Percentiles rank a stretch among this genome's conserved stretches.
Conservation (phyloP, 2,797 vertebrate species). For the Iguana delicatissima region DNA sequence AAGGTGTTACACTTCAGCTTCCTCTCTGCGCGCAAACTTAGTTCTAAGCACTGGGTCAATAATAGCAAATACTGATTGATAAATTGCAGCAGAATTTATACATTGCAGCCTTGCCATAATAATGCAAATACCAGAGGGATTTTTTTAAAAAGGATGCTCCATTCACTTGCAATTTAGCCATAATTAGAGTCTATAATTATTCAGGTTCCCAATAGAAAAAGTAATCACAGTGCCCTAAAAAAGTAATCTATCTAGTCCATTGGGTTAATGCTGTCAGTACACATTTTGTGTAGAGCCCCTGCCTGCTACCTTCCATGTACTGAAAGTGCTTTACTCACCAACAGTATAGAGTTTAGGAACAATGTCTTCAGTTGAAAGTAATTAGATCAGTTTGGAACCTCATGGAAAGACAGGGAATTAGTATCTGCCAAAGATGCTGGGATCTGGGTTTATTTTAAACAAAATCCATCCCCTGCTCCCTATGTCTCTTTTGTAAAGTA, state of each 20-base stretch:
- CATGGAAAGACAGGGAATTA: no score
- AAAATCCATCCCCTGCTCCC: neutral
- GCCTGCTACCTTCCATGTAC: neutral
- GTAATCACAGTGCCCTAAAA: no score
- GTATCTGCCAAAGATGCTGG: neutral
- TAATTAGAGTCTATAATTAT: neutral
- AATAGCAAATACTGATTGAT: neutral
- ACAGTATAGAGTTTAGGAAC: neutral
- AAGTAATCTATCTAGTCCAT: no score
- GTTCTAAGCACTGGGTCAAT: neutral
- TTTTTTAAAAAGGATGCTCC: neutral
- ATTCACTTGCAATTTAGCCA: neutral
- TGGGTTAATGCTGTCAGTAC: neutral
- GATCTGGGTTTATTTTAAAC: neutral
- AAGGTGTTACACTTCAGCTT: neutral
- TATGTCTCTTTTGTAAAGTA: no score
- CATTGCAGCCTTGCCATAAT: neutral
- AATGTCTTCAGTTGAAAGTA: neutral
- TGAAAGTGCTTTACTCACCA: neutral
- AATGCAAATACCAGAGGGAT: neutral
- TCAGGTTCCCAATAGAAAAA: neutral
- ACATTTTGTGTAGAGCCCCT: neutral
- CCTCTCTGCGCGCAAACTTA: neutral
- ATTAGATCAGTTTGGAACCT: neutral
- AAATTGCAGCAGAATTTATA: neutral